A percentile compares a stretch with the other conserved stretches of the same genome.
phyloP scores from a whole-genome alignment of 2,888 invertebrate genomes.

The Hyles lineata region DNA sequence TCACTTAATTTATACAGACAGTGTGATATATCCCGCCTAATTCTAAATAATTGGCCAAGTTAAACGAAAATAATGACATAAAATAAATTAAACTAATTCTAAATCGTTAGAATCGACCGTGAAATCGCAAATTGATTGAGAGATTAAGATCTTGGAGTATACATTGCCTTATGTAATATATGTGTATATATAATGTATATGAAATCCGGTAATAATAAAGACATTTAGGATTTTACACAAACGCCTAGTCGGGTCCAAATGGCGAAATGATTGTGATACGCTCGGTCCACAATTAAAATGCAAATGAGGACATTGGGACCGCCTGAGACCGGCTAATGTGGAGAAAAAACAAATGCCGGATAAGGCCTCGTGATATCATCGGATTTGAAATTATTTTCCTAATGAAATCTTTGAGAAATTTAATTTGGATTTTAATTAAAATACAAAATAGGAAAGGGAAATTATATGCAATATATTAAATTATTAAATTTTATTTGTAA shows the following conservation, averaged over 20 bases:
- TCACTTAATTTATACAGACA: not conserved
- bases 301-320: slow-evolving; percentile 65
- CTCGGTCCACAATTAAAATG: slow-evolving; percentile 71
- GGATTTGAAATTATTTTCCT: slow-evolving; percentile 13
- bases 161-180: slow-evolving; percentile 41
- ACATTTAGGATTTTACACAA: slow-evolving; percentile 49
- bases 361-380: slow-evolving; percentile 21
- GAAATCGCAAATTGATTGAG: slow-evolving; percentile 33
- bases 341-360: slow-evolving; percentile 41
- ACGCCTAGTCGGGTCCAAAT: slow-evolving; percentile 36
- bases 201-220: slow-evolving; percentile 55
- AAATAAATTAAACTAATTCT: slow-evolving; percentile 41
- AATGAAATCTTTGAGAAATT: not conserved
- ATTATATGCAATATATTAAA: too few relatives aligned
- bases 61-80: slow-evolving; percentile 30
- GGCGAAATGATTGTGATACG: slow-evolving; percentile 60
- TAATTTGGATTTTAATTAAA: not conserved
- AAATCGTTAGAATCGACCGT: slow-evolving; percentile 39
- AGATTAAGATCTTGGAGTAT: slow-evolving; percentile 40
- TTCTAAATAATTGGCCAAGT: not conserved
- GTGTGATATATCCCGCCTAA: slow-evolving; percentile 1
- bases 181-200: slow-evolving; percentile 13
- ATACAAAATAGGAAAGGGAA: not conserved
- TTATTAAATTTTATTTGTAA: too few relatives aligned
- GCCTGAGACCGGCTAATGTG: slow-evolving; percentile 45